Percentiles rank a stretch among this genome's conserved stretches.
Evolutionary conservation across 1,140 invertebrate species (phyloP).

Genomic region (Aphis craccivora): DNA sequence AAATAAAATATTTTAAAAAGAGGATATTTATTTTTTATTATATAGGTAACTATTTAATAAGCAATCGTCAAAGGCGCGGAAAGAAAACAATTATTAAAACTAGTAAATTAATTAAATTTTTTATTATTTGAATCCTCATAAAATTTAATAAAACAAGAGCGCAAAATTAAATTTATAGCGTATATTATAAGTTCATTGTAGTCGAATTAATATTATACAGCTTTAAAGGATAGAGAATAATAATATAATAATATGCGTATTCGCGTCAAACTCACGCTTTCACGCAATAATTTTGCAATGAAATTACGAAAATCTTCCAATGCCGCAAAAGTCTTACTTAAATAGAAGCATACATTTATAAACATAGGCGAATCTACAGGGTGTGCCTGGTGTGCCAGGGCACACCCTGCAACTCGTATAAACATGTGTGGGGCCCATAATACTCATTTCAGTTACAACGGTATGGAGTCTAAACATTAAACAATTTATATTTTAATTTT

Average conservation of each 20-base stretch:
- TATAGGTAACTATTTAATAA: too few species aligned
- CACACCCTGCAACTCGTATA: too few species aligned
- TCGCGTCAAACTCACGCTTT: neutral
- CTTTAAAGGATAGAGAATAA: neutral
- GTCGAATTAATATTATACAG: neutral
- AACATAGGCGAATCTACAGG: too few species aligned
- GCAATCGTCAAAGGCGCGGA: too few species aligned
- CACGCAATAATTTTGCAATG: neutral
- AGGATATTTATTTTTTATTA: neutral
- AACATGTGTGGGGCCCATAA: too few species aligned
- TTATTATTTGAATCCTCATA: neutral
- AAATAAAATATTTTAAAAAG: neutral
- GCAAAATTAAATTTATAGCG: neutral
- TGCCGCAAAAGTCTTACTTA: neutral
- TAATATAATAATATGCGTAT: neutral
- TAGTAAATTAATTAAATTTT: neutral
- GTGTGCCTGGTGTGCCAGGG: too few species aligned
- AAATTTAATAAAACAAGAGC: neutral
- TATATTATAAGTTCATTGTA: neutral
- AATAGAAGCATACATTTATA: neutral
- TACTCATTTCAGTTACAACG: too few species aligned
- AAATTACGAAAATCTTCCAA: neutral
- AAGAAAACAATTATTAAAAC: neutral
- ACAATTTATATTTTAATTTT: too few species aligned
- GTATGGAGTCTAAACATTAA: too few species aligned